These are phyloP conservation scores for Thalassoma bifasciatum DNA, from an alignment of 2,113 vertebrate species.

Conservation along the genomic window DNA sequence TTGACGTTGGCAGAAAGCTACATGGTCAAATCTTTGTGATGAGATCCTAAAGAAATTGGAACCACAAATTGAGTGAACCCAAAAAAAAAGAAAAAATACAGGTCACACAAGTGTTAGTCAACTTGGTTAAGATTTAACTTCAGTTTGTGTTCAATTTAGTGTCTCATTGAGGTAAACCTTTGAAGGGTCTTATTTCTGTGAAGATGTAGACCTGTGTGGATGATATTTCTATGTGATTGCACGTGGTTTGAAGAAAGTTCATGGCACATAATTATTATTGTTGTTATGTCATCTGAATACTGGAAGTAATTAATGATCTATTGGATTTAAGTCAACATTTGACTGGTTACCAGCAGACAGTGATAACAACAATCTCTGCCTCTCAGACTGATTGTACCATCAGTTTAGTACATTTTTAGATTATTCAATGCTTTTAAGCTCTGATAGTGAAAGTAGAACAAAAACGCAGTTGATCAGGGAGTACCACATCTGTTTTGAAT, in stretches of 20 bases:
- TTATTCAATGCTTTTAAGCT: slow-evolving; percentile 50
- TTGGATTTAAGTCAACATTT: slow-evolving; percentile 44
- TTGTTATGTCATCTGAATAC: slow-evolving; percentile 20
- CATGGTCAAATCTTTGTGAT: slow-evolving; percentile 8
- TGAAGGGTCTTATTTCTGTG: slow-evolving; percentile 6
- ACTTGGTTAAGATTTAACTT: background rate
- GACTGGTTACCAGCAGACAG: slow-evolving; percentile 24
- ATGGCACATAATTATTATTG: slow-evolving; percentile 7
- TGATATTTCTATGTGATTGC: background rate
- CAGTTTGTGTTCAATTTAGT: slow-evolving; percentile 1
- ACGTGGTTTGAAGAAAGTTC: slow-evolving; percentile 21
- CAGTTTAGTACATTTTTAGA: slow-evolving; percentile 51
- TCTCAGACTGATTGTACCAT: slow-evolving; percentile 80
- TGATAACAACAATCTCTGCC: slow-evolving; percentile 42
- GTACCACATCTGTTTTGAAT: slow-evolving; percentile 48
- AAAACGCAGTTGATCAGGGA: slow-evolving; percentile 43
- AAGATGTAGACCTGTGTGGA: background rate
- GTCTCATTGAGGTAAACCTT: background rate
- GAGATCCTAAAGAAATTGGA: background rate
- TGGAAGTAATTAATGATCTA: slow-evolving; percentile 40
- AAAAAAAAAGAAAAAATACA: no score
- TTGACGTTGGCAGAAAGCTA: slow-evolving; percentile 35
- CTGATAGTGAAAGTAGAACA: slow-evolving; percentile 45
- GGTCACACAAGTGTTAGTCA: background rate
- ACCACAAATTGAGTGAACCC: background rate